phyloP scores from a whole-genome alignment of 1,140 invertebrate species.

The Mamestra configurata region DNA sequence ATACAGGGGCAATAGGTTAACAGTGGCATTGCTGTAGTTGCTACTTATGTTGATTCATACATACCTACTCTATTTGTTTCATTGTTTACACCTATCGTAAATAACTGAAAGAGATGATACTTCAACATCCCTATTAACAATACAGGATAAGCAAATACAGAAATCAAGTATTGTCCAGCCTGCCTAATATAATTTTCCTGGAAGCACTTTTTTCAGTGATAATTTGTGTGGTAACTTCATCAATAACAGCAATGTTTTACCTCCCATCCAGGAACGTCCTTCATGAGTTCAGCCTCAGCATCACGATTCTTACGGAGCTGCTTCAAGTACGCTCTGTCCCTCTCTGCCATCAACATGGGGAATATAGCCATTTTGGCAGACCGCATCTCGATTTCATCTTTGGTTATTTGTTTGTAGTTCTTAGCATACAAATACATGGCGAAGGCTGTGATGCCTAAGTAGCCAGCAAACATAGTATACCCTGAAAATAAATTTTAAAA shows the following conservation, averaged over 20 bases:
- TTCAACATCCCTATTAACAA: too few species aligned
- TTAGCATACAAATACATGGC: constrained; percentile 89
- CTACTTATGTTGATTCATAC: too few species aligned
- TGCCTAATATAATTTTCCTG: too few species aligned
- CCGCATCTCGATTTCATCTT: constrained; percentile 91
- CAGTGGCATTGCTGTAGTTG: too few species aligned
- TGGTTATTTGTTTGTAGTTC: constrained; percentile 86
- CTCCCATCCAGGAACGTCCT: constrained; percentile 95
- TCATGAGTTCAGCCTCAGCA: constrained; percentile 95
- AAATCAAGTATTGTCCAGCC: too few species aligned
- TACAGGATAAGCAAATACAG: too few species aligned
- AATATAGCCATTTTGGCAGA: constrained; percentile 92
- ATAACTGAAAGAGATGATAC: too few species aligned
- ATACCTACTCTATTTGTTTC: too few species aligned
- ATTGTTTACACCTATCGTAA: too few species aligned
- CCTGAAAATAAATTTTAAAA: constrained; percentile 79
- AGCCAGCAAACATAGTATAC: constrained; percentile 89
- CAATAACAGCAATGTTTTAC: constrained; percentile 62
- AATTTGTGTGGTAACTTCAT: too few species aligned
- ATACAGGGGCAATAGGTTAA: too few species aligned
- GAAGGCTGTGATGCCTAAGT: constrained; percentile 89
- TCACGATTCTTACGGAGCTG: constrained; percentile 94
- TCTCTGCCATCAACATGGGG: constrained; percentile 94
- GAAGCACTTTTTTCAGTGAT: too few species aligned
- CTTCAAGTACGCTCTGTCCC: constrained; percentile 94